Evolutionary conservation across 2,113 vertebrate species (phyloP), one percentile per base, ranked within the genome.

Genomic region (Sminthopsis crassicaudata): DNA sequence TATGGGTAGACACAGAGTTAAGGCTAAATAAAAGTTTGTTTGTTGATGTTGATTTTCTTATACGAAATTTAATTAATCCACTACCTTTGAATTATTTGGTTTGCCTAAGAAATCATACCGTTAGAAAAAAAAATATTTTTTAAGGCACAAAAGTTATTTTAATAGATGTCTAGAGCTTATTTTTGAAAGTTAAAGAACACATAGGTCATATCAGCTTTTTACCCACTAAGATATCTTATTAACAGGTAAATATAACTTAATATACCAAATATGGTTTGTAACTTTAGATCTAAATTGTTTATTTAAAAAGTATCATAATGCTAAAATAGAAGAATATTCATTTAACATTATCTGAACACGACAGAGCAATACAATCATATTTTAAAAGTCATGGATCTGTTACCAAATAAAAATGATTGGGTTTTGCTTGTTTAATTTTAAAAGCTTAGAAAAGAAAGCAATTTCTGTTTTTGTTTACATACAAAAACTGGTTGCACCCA

Each of bases 381-480:
- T 92, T 95, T 96, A 97, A 98, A 97, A 96, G 96, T 30, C 94
- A 96, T 95, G 94, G 95, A 60, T 97, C 95, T 98, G 97, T 94
- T 96, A 91, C 96, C 95, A 97, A 98, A 97, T 94, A 97, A 96
- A 96, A 96, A 95, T 91, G 96, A 96, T 94, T 96, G 93, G 3
- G 14, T 36, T 67, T 30, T 67, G 26, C 25, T 55, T 54, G 96
- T 95, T 95, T 92, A 97, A 95, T 97, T 95, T 96, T 98, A 97
- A 98, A 97, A 98, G 98, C 97, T 98, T 96, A 25, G 42, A 98
- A 96, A 97, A 98, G 97, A 98, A 98, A 98, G 97, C 96, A 96
- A 94, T 97, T 98, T 98, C 97, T 99, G 98, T 98, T 98, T 98
- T 97, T 96, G 98, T 98, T 98, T 98, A 98, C 96, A 95, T 97